A percentile compares a stretch with the other conserved stretches of the same genome.
phyloP scores from a whole-genome alignment of 2,113 vertebrate genomes.

The Charina bottae region DNA sequence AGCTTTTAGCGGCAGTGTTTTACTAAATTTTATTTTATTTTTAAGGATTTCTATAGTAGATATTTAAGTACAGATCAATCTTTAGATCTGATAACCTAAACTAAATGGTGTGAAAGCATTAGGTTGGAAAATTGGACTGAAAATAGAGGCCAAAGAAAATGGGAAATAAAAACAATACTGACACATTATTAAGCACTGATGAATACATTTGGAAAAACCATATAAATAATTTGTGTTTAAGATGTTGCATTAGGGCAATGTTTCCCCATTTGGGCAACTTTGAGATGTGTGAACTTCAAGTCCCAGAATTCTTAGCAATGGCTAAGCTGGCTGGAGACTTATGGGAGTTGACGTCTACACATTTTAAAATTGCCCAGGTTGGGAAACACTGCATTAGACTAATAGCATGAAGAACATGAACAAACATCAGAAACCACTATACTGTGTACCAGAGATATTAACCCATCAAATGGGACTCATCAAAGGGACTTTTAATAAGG shows the following conservation, averaged over 20 bases:
- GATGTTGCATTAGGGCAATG: neutral
- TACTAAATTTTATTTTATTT: neutral
- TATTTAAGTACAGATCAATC: neutral
- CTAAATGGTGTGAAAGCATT: neutral
- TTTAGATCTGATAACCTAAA: neutral
- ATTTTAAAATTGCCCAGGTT: neutral
- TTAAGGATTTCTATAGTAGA: neutral
- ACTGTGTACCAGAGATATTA: neutral
- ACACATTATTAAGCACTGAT: neutral
- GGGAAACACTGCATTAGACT: no score
- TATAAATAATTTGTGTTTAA: neutral
- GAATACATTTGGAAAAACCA: neutral
- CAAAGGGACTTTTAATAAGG: neutral
- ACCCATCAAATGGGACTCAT: neutral
- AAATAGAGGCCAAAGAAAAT: neutral
- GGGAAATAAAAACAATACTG: neutral
- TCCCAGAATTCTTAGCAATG: neutral
- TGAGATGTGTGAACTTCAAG: neutral
- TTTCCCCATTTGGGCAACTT: neutral
- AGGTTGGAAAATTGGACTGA: no score
- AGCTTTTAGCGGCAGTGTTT: neutral
- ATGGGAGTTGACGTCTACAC: neutral
- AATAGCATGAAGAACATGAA: no score
- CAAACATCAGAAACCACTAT: no score
- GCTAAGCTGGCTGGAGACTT: neutral